Base-by-base conservation (phyloP, 2,113 vertebrate species). In the Odobenus rosmarus region DNA sequence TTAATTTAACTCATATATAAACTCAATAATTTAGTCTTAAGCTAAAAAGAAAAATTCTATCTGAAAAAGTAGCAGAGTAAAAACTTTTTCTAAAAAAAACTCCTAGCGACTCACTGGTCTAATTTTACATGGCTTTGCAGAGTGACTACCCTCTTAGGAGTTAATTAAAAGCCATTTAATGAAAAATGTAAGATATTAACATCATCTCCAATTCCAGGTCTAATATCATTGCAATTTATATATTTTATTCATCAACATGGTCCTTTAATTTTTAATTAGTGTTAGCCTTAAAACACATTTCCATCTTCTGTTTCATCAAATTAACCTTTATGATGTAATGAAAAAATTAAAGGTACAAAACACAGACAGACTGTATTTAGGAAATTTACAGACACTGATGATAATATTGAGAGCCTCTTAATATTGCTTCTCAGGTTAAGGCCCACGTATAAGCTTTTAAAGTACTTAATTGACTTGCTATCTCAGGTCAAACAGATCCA, bases 251-350 rank as follows among this genome's bases (percentile, higher is more conserved):
- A 86, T 72, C 79, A 76, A 88, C 39, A 69, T 33, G 79, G 33
- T 46, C 76, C 80, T 92, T 92, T 92, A 76, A 95, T 90, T 76
- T 96, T 92, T 93, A 71, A 96, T 95, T 85, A 92, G 55, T 61
- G 14, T 67, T 92, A 94, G 7, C n/a, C 46, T 69, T 53, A 74
- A 92, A 97, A 71, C 23, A 10, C 31, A 76, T 90, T 93, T 74
- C 39, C 69, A 80, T 88, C n/a, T 64, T 57, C 28, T 62, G 53
- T 81, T 96, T 97, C 62, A 82, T 9, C 24, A 61, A 85, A 88
- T 86, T 97, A 95, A 93, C 53, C 59, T 82, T 88, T 94, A 53
- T 91, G 39, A 77, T 74, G n/a, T 72, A 93, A 88, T 86, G 46
- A 91, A 92, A 88, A 94, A 85, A 74, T 62, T 16, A 64, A 81